Evolutionary conservation across 2,113 vertebrate genomes (phyloP).

Genomic region (Stictonetta naevosa): DNA sequence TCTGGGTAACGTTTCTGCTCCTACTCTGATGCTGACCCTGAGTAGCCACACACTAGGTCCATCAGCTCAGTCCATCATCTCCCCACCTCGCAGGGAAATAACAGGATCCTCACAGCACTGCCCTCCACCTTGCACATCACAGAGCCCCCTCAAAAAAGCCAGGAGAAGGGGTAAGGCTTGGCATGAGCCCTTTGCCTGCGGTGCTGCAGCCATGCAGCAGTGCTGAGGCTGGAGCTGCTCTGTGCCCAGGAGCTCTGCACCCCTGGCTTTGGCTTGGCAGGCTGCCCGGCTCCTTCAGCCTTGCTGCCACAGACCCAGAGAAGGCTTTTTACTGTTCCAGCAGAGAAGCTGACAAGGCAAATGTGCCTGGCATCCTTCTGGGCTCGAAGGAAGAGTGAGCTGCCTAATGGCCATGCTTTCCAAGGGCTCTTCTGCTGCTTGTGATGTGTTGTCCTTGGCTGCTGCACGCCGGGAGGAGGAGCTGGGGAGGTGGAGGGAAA

Average conservation of each 20-base stretch:
- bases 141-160: background rate
- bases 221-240: no score
- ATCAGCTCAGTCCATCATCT: accelerated
- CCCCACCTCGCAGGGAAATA: background rate
- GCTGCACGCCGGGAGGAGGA: background rate
- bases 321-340: background rate
- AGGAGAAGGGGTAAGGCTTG: background rate
- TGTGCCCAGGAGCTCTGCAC: no score
- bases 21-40: background rate
- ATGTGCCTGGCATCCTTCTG: accelerated
- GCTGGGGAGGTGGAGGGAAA: background rate
- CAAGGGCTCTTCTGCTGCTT: background rate
- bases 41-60: accelerated
- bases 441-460: background rate
- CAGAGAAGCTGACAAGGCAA: background rate
- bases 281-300: background rate
- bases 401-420: background rate
- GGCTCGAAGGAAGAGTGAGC: background rate
- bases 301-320: background rate
- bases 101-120: background rate
- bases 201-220: background rate
- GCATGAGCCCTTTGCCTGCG: background rate
- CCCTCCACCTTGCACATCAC: background rate
- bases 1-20: background rate
- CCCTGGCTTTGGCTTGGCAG: background rate